Base-by-base conservation (phyloP, 2,888 invertebrate species). In the Phymatocera aterrima region DNA sequence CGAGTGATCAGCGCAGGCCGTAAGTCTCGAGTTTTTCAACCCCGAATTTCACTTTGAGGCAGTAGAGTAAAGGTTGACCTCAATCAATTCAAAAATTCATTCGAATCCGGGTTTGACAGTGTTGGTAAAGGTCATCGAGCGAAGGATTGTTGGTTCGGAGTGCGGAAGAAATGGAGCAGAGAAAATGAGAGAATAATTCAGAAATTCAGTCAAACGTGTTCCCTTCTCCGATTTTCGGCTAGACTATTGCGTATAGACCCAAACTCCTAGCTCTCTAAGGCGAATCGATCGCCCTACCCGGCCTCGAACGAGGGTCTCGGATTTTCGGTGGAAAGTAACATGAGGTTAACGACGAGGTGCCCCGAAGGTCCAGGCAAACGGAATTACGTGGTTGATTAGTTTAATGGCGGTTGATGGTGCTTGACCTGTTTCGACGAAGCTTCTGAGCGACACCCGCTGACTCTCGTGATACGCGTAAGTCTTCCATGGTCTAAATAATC, bases 321-420 rank as follows among this genome's bases (percentile, higher is more conserved):
- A 68, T 68, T 68, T 68, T n/a, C 15, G 24, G 43, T 40, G 21
- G 6, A 40, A 24, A 40, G 46, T 43, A 15, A 43, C 6, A 40
- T 43, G 68, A 21, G 46, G 24, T 68, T 68, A 43, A 68, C 43
- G 68, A 68, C 24, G 68, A 24, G 68, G n/a, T n/a, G n/a, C n/a
- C 68, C 43, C 43, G 8, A 68, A 46, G 43, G 68, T 43, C 28
- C 28, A 15, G 68, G 68, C 18, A 46, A 68, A 68, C 43, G 28
- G 68, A 68, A 68, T 68, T 68, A 68, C 46, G 40, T 46, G 68
- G 68, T 46, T 68, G 46, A 68, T 68, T 68, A 68, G 68, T 68
- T 68, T 24, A 34, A 68, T 68, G 68, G 68, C 28, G 68, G 43
- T 46, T 68, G 68, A 68, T 68, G 43, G 68, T 68, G 68, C 68